Evolutionary conservation across 2,113 vertebrate genomes (phyloP).

Genomic region (Sterrhoptilus dennistouni): DNA sequence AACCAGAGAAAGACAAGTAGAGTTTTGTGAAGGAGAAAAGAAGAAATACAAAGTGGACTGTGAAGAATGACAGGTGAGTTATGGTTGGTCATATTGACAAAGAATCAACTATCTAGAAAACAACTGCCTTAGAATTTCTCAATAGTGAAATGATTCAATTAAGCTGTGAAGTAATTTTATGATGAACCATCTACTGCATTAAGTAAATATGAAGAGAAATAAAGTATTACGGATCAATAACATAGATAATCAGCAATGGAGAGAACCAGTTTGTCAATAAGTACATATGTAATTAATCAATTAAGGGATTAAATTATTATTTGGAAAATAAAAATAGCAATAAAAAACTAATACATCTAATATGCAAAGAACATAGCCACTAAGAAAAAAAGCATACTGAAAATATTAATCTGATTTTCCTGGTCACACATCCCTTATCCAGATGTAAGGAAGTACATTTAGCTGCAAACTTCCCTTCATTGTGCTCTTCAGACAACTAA

Average conservation of each 20-base stretch:
- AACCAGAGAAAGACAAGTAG: neutral
- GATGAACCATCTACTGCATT: neutral
- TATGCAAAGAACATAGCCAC: neutral
- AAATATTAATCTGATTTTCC: neutral
- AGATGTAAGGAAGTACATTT: neutral
- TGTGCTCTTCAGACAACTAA: neutral
- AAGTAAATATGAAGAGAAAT: constrained; percentile 24
- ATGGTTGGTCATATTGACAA: neutral
- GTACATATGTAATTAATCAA: neutral
- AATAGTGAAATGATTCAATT: neutral
- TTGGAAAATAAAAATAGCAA: neutral
- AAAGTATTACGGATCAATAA: constrained; percentile 4
- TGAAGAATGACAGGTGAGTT: neutral
- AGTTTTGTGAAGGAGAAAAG: neutral
- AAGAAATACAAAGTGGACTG: neutral
- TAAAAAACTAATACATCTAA: neutral
- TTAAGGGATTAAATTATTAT: neutral
- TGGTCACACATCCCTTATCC: neutral
- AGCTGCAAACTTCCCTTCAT: neutral
- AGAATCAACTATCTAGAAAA: constrained; percentile 4
- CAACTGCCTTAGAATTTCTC: neutral
- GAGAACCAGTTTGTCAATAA: neutral
- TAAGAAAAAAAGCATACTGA: neutral
- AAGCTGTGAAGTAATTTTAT: constrained; percentile 21
- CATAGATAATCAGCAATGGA: neutral